A percentile compares a stretch with the other conserved stretches of the same genome.
Conservation (phyloP, 1,140 invertebrate genomes). For the Zaprionus gabonicus region DNA sequence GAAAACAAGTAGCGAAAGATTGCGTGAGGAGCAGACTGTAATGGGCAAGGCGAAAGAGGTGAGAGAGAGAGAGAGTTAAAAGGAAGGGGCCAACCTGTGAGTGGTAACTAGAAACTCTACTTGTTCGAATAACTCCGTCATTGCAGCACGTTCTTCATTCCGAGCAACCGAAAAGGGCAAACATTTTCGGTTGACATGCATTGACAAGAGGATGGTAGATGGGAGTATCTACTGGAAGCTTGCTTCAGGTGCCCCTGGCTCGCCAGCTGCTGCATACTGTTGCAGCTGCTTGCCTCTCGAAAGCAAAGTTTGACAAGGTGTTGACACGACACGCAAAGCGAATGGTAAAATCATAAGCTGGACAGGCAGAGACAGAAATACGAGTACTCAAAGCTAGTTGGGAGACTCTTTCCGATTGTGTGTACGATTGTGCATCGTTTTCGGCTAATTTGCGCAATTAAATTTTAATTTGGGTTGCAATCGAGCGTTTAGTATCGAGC, state of each 20-base stretch:
- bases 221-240: conserved; percentile 28
- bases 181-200: conserved; percentile 70
- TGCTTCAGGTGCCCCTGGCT: conserved; percentile 36
- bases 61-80: neutral
- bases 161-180: conserved; percentile 56
- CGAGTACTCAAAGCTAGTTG: conserved; percentile 11
- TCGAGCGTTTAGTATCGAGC: conserved; percentile 50
- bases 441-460: conserved; percentile 57
- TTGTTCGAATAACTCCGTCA: conserved; percentile 11
- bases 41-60: conserved; percentile 8
- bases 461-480: conserved; percentile 56
- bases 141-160: conserved; percentile 74
- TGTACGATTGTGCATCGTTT: conserved; percentile 2
- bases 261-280: too few relatives aligned
- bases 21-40: conserved; percentile 51
- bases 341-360: conserved; percentile 20
- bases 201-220: conserved; percentile 40
- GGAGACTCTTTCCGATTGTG: neutral
- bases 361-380: neutral
- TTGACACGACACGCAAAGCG: conserved; percentile 55
- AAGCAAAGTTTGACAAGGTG: conserved; percentile 64
- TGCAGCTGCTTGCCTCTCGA: conserved; percentile 30
- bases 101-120: neutral
- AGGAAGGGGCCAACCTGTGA: neutral
- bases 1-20: conserved; percentile 33